A percentile compares a stretch with the other conserved stretches of the same genome.
phyloP scores from a whole-genome alignment of 2,888 invertebrate species.

The Dexiosoma caninum region DNA sequence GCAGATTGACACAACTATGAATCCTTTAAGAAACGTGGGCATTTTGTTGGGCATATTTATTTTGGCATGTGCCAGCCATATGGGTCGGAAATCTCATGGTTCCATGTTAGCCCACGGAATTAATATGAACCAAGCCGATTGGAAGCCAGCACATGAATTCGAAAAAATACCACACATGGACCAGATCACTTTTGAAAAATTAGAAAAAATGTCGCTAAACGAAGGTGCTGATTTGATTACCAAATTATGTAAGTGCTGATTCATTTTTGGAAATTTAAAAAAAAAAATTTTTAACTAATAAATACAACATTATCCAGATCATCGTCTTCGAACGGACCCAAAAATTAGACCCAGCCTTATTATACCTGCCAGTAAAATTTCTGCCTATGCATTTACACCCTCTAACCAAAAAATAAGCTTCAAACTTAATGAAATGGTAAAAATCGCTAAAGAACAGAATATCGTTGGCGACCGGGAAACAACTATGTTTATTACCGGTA shows the following conservation, averaged over 20 bases:
- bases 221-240: conserved; percentile 71
- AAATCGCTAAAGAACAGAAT: conserved; percentile 57
- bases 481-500: conserved; percentile 73
- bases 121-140: conserved; percentile 71
- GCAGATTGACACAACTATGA: conserved; percentile 66
- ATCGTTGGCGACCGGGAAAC: conserved; percentile 72
- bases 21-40: conserved; percentile 69
- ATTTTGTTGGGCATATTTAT: conserved; percentile 68
- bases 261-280: too few species aligned
- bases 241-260: conserved; percentile 69
- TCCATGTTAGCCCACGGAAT: conserved; percentile 36
- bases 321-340: conserved; percentile 69
- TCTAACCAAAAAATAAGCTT: conserved; percentile 34
- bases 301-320: conserved; percentile 64
- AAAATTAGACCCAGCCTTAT: conserved; percentile 69
- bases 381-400: conserved; percentile 14
- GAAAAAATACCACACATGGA: conserved; percentile 69
- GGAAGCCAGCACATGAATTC: conserved; percentile 67
- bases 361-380: conserved; percentile 64
- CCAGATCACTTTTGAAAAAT: conserved; percentile 67
- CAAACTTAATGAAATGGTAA: conserved; percentile 67
- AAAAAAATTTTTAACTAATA: too few species aligned
- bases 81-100: conserved; percentile 62
- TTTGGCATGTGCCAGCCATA: conserved; percentile 61
- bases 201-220: conserved; percentile 69